Base-by-base conservation (phyloP, 2,888 invertebrate species). In the Lamellibrachia satsuma region DNA sequence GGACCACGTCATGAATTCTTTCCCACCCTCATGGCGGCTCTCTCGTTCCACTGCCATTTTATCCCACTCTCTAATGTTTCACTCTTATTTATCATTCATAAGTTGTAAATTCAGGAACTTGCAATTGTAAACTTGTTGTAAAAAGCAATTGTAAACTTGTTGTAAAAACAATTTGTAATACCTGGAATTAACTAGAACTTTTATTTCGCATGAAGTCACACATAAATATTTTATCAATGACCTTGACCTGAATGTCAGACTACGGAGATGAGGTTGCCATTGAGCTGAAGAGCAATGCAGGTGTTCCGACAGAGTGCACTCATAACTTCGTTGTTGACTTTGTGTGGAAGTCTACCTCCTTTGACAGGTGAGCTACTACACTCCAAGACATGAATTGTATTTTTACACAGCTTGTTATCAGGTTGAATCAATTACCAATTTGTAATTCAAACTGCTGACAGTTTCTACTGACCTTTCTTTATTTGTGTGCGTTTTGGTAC, bases 341-440 rank as follows among this genome's bases (percentile, higher is more conserved):
- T 96, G 99, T 99, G 92, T 99, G 99, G 99, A 99, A 99, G 96
- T 99, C 99, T 94, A 99, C 99, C 0, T 99, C 99, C 52, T 99
- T 99, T 96, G 99, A 99, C 97, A 98, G 98, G 98, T 94, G 91
- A 27, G 93, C 51, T 27, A 92, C 39, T 39, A 91, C 11, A 91
- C 39, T 52, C 52, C 91, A 91, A 11, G 3, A 7, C 27, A 39
- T 3, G 51, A 91, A 91, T 52, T 51, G n/a, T 52, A 52, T 90
- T 51, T 90, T 51, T 90, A 22, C 90, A 22, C 90, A 2, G 52
- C 22, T 3, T 90, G 15, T 90, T n/a, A 22, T 90, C n/a, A 90
- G n/a, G 15, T 90, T 90, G 90, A 22, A 90, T 22, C 39, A 39
- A 39, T 39, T 39, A 39, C 39, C 39, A 39, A 39, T 39, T 39